Evolutionary conservation across 2,888 invertebrate genomes (phyloP), one percentile per base, ranked within the genome.

Genomic region (Psylliodes chrysocephalus): DNA sequence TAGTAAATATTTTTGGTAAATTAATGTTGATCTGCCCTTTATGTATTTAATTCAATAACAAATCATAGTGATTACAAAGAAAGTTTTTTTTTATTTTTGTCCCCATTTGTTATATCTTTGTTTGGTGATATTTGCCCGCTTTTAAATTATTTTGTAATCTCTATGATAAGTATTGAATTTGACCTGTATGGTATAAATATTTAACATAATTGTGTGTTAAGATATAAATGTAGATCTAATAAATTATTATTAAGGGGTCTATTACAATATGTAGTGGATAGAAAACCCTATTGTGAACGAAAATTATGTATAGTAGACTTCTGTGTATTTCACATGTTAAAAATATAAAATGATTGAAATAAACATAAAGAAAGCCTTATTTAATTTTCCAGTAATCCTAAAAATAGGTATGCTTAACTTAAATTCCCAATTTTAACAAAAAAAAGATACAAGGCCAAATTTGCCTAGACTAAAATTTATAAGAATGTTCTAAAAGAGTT

Each of bases 201-300:
- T 46, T 62, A 61, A 57, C 56, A 52, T 64, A 71, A 71, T 22
- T 68, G 70, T 68, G 71, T 68, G 67, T 74, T 73, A 69, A 72
- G 71, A 73, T 67, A 71, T 68, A 49, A 73, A 65, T 72, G 73
- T 76, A 75, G 76, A 74, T 75, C 74, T 76, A 78, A 74, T 77
- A 77, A 64, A 78, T 77, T 78, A 78, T 77, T 78, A 78, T 78
- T 78, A 78, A 80, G 76, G 77, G 79, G 78, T 79, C 77, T 78
- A 76, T 75, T 68, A 63, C 63, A 64, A 74, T 75, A 68, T 70
- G 72, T 73, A 76, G 72, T 54, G 60, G 63, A 72, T 69, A 71
- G 68, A 67, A 67, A 71, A 49, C 40, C 49, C 72, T 67, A 69
- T 70, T 73, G 72, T 75, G 73, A 73, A 67, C 67, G 71, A 73